These are phyloP conservation scores for Halictus ligatus DNA, from an alignment of 2,888 invertebrate genomes.

Conservation along the genomic window DNA sequence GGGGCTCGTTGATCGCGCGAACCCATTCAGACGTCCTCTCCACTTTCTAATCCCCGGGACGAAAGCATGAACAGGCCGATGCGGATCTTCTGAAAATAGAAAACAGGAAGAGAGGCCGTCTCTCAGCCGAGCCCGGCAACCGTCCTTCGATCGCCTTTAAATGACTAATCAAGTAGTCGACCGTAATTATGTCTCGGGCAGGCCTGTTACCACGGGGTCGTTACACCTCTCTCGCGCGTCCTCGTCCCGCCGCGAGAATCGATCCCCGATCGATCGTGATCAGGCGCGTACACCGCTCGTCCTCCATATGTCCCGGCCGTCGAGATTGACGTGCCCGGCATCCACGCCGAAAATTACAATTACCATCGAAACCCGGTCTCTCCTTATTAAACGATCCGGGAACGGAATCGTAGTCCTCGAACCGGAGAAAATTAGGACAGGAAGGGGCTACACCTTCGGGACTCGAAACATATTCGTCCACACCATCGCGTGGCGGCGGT, in stretches of 20 bases:
- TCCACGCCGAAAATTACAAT: conserved; percentile 18
- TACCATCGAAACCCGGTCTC: neutral
- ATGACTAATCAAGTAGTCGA: conserved; percentile 56
- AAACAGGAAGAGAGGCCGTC: conserved; percentile 34
- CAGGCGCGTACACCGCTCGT: conserved; percentile 9
- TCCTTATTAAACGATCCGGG: neutral
- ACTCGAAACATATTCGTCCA: neutral
- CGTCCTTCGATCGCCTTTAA: conserved; percentile 30
- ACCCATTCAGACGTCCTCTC: conserved; percentile 8
- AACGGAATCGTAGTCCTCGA: neutral
- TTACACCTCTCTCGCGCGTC: conserved; percentile 17
- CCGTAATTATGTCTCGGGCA: conserved; percentile 41
- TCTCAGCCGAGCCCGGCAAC: neutral
- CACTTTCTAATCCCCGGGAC: conserved; percentile 33
- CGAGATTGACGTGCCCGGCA: conserved; percentile 6
- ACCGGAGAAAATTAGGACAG: neutral
- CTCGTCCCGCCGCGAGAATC: conserved; percentile 7
- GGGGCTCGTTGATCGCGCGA: neutral
- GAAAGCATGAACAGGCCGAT: conserved; percentile 8
- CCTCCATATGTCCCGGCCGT: conserved; percentile 2
- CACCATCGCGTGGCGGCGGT: neutral
- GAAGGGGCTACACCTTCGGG: neutral
- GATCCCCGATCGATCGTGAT: neutral
- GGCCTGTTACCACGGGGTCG: neutral
- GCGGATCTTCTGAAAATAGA: conserved; percentile 27